Percentiles rank a stretch among this genome's conserved stretches.
These are phyloP conservation scores for Natrix natrix DNA, from an alignment of 2,797 vertebrate species.

Conservation along the genomic window DNA sequence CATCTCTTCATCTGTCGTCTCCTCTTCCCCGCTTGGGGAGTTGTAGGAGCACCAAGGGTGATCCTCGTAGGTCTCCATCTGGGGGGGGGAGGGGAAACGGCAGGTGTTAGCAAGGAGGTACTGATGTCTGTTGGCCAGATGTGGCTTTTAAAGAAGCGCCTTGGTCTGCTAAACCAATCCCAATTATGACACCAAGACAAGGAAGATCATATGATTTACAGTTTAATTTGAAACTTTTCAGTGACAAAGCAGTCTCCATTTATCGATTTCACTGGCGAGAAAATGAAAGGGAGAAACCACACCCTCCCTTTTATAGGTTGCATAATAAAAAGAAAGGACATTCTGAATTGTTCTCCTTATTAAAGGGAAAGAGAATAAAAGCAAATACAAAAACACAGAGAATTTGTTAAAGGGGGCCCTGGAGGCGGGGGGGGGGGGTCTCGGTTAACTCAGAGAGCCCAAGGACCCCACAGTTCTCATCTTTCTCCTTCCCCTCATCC, in stretches of 20 bases:
- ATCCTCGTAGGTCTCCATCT: conserved; percentile 14
- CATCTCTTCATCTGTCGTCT: background rate
- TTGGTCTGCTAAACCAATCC: too few species aligned
- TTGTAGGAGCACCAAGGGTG: background rate
- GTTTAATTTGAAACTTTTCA: background rate
- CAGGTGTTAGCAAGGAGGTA: background rate
- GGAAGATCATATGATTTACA: background rate
- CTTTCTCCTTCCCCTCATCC: too few species aligned
- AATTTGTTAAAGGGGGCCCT: background rate
- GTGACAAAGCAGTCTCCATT: background rate
- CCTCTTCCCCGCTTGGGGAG: background rate
- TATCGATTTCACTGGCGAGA: background rate
- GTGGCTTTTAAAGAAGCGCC: background rate
- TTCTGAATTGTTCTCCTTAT: background rate
- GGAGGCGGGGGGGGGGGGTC: too few species aligned
- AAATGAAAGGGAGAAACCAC: background rate
- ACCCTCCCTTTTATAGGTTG: background rate
- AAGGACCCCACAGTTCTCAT: too few species aligned
- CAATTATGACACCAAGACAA: background rate
- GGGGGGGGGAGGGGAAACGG: background rate
- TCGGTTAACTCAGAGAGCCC: background rate
- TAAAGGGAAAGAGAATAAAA: background rate
- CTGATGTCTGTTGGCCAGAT: background rate
- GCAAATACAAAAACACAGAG: background rate
- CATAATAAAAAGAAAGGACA: background rate